Conservation (phyloP, 2,888 invertebrate genomes). For the Schizaphis graminum region DNA sequence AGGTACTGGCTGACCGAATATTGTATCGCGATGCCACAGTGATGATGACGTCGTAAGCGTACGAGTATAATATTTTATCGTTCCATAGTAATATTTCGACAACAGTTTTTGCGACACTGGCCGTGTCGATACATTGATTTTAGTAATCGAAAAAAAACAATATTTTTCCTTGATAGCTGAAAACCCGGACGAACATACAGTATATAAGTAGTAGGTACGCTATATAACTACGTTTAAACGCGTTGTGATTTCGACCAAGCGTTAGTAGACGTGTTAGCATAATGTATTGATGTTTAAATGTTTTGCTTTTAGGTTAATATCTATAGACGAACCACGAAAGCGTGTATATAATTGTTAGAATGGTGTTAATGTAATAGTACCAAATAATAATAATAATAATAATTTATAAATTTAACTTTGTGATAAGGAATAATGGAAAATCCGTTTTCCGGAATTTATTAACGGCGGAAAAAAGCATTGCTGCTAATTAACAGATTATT, state of each 20-base stretch:
- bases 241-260: not conserved
- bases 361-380: not conserved
- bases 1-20: not conserved
- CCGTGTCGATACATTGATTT: not conserved
- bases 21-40: not conserved
- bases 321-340: not conserved
- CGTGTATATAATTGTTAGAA: not conserved
- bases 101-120: not conserved
- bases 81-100: not conserved
- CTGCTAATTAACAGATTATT: not conserved
- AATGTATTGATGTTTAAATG: not conserved
- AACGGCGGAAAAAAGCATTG: not conserved
- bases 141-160: not conserved
- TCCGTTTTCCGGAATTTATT: not conserved
- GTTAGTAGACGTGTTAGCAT: not conserved
- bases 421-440: not conserved
- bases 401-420: not conserved
- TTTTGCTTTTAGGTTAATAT: not conserved
- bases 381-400: not conserved
- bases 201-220: not conserved
- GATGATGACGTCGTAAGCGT: not conserved
- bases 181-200: not conserved
- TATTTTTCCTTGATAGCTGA: not conserved
- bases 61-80: not conserved
- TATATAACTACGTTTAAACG: not conserved